These are phyloP conservation scores for Pharmacophagus antenor DNA, from an alignment of 2,888 invertebrate genomes.

Conservation along the genomic window DNA sequence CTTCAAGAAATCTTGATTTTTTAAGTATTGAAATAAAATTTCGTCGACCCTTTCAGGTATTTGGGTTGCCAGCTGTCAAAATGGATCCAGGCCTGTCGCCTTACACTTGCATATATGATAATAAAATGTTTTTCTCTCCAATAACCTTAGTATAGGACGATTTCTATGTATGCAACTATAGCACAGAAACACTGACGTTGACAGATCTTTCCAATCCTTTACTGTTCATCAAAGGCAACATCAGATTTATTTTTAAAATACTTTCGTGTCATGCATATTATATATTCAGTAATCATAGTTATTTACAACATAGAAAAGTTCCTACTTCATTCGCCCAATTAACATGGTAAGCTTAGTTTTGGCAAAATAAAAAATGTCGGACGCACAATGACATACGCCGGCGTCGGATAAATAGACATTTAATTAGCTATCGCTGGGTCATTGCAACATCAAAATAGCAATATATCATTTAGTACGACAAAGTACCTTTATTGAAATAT, in stretches of 20 bases:
- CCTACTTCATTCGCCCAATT: background rate
- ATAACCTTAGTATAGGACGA: too few species aligned
- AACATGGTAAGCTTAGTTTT: constrained; percentile 5
- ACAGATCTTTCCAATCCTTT: too few species aligned
- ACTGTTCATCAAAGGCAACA: too few species aligned
- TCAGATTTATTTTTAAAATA: too few species aligned
- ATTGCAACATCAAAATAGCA: constrained; percentile 39
- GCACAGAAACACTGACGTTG: too few species aligned
- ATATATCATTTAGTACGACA: constrained; percentile 15
- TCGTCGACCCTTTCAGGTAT: background rate
- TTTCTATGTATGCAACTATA: too few species aligned
- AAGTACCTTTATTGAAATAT: background rate
- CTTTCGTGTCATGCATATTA: too few species aligned
- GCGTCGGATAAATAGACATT: constrained; percentile 51
- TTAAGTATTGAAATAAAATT: too few species aligned
- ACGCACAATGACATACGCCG: constrained; percentile 52
- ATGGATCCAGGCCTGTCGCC: too few species aligned
- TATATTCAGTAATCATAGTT: background rate
- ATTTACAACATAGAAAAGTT: background rate
- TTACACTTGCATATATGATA: too few species aligned
- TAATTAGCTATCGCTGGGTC: constrained; percentile 58
- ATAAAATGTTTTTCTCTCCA: too few species aligned
- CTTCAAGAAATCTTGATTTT: constrained; percentile 14
- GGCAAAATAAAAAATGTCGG: constrained; percentile 36
- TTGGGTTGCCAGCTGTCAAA: too few species aligned